phyloP scores from a whole-genome alignment of 2,888 invertebrate genomes.

The Kryphioiulus occultus region DNA sequence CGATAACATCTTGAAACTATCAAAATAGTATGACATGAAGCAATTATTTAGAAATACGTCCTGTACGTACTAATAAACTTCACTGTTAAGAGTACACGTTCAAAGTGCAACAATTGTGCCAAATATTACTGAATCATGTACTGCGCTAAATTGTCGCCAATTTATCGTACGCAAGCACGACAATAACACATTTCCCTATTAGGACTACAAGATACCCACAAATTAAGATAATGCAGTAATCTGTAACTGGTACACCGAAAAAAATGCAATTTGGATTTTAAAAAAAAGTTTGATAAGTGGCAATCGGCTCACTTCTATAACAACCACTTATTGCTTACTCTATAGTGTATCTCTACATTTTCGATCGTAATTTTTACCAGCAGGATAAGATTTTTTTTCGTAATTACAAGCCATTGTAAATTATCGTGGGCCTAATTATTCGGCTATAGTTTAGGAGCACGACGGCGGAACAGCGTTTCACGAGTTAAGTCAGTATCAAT shows the following conservation, averaged over 20 bases:
- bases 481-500: background rate
- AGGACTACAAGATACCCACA: background rate
- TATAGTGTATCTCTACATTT: background rate
- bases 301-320: too few species aligned
- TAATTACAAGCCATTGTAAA: background rate
- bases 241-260: background rate
- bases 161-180: background rate
- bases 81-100: background rate
- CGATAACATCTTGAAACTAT: too few species aligned
- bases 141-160: background rate
- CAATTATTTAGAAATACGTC: too few species aligned
- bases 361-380: background rate
- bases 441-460: background rate
- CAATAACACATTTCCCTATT: background rate
- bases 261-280: too few species aligned
- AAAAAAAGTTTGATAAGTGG: too few species aligned
- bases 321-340: too few species aligned
- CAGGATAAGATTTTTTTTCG: background rate
- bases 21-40: too few species aligned
- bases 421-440: background rate
- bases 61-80: background rate
- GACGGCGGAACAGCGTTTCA: background rate
- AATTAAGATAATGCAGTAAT: background rate
- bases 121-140: background rate
- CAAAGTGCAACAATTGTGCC: background rate